Base-by-base conservation (phyloP, 37 sponge, comb jelly and placozoan species). In the Aplysina aerophoba region DNA sequence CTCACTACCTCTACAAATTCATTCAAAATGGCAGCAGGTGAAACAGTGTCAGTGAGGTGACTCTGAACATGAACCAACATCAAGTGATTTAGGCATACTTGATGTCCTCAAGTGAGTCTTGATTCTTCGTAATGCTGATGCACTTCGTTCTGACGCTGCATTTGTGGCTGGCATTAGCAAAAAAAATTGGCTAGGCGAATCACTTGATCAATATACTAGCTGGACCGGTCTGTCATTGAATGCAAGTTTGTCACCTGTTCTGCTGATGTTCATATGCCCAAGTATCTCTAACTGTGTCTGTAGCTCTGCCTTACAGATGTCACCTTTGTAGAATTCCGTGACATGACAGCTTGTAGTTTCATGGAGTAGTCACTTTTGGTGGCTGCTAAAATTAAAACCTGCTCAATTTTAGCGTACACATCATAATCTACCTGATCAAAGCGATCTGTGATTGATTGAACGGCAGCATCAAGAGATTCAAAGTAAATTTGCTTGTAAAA, bases 381-480 rank as follows among this genome's bases (percentile, higher is more conserved):
- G 34, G 60, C 58, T 58, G 55, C 27, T 53, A 27, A 57, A 57
- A 57, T 57, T 17, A 57, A 57, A 57, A 57, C 59, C 17, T 57
- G 59, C 17, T 57, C 59, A 57, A 15, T 57, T 57, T 57, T 57
- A 20, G 59, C 59, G 17, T 57, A 57, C 59, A 57, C 59, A 57
- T 57, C 59, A 57, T 57, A 57, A 17, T 57, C 59, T 57, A 15
- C 59, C 59, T 87, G 87, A 39, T 80, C 59, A 87, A 80, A 87
- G 8, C 59, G 38, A 24, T 53, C 36, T 73, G 16, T 25, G 24
- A 87, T 68, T 15, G 59, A 15, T 22, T 24, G 8, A 39, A 86
- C 30, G 24, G 25, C 60, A 22, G 28, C 5, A 81, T 81, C 87
- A 55, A 81, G 57, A 28, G 61, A 35, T 81, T 87, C 82, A 81